Conservation (phyloP, 1,140 invertebrate species). For the Heliconius eleuchia region DNA sequence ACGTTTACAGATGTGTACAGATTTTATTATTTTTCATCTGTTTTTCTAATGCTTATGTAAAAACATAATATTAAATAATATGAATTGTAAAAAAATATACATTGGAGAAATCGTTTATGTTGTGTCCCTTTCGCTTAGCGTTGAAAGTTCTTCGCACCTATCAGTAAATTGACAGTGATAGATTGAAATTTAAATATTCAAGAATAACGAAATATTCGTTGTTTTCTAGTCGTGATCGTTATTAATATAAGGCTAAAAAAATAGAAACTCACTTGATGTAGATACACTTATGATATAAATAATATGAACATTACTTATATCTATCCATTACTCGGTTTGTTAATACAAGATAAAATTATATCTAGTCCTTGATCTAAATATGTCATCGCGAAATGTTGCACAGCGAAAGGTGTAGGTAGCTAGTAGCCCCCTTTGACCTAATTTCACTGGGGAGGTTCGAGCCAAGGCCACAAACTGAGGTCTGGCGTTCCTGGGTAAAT, state of each 20-base stretch:
- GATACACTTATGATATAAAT: not conserved
- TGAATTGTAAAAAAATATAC: not conserved
- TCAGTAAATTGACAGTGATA: constrained; percentile 36
- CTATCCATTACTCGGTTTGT: constrained; percentile 31
- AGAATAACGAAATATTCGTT: not conserved
- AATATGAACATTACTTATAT: not conserved
- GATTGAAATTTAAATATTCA: constrained; percentile 28
- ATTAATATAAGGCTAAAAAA: constrained; percentile 6
- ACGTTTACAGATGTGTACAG: no score
- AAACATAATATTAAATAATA: constrained; percentile 9
- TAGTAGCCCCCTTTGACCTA: constrained; percentile 45
- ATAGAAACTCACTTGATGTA: constrained; percentile 2
- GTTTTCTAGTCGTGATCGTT: not conserved
- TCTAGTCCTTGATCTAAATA: constrained; percentile 40
- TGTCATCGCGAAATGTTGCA: constrained; percentile 38
- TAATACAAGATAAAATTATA: constrained; percentile 39
- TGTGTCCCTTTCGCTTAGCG: constrained; percentile 37
- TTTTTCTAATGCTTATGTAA: not conserved
- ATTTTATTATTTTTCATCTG: not conserved
- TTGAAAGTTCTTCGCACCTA: constrained; percentile 44
- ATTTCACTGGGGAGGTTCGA: constrained; percentile 40
- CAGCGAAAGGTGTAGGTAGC: constrained; percentile 31
- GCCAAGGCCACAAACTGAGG: constrained; percentile 30
- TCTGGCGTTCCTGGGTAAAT: not conserved
- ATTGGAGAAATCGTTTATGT: constrained; percentile 32